A percentile compares a stretch with the other conserved stretches of the same genome.
Conservation (phyloP, 2,113 vertebrate genomes). For the Arothron firmamentum region DNA sequence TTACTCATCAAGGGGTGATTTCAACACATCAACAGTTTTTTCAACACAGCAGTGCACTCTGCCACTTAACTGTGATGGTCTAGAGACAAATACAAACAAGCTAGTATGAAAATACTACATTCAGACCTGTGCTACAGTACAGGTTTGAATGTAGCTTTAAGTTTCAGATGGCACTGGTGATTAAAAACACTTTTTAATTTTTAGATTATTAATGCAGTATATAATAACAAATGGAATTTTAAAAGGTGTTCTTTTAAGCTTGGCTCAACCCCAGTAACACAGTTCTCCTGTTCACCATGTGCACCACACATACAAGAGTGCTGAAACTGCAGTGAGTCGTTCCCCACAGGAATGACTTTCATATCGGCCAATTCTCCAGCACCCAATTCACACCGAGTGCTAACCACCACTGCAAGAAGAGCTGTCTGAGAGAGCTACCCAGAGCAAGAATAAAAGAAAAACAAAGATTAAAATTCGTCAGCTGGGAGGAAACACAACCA, state of each 20-base stretch:
- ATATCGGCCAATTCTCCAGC: neutral
- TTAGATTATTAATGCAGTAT: too few species aligned
- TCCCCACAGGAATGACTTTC: neutral
- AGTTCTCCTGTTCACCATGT: neutral
- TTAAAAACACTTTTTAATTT: too few species aligned
- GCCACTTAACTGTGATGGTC: too few species aligned
- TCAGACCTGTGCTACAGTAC: too few species aligned
- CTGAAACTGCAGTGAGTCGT: neutral
- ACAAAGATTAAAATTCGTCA: neutral
- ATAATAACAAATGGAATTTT: too few species aligned
- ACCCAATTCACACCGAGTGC: neutral
- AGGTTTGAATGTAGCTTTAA: too few species aligned
- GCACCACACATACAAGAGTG: neutral
- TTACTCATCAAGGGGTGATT: conserved; percentile 1
- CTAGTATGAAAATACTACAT: too few species aligned
- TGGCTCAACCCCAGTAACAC: neutral
- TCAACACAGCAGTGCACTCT: too few species aligned
- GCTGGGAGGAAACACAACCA: neutral
- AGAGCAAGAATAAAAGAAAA: neutral
- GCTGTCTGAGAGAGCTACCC: neutral
- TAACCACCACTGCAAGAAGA: neutral
- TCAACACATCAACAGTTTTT: neutral
- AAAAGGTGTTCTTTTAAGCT: neutral
- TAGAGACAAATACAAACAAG: too few species aligned
- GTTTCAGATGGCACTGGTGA: too few species aligned